Conservation (phyloP, 2,888 invertebrate genomes). For the Sarcophaga rosellei region DNA sequence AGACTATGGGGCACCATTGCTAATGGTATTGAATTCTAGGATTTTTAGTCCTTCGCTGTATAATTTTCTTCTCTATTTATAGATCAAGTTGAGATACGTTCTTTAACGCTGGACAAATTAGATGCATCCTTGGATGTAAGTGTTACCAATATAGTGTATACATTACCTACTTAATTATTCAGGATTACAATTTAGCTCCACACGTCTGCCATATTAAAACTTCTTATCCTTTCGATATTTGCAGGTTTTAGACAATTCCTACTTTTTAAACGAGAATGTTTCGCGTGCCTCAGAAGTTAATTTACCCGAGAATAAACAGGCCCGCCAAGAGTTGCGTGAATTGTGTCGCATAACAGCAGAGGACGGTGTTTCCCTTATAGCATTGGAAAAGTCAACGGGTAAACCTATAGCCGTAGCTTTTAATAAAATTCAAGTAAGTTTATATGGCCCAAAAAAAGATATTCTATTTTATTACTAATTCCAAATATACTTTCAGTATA, state of each 20-base stretch:
- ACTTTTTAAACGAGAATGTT: conserved; percentile 85
- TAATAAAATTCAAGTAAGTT: conserved; percentile 86
- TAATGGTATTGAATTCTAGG: conserved; percentile 35
- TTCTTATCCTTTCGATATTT: conserved; percentile 79
- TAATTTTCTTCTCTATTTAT: conserved; percentile 28
- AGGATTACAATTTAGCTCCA: background rate
- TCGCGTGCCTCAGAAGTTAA: conserved; percentile 83
- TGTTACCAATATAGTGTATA: conserved; percentile 53
- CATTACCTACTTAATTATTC: too few relatives aligned
- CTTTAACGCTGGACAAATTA: conserved; percentile 83
- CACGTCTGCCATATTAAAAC: background rate
- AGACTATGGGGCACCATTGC: conserved; percentile 64
- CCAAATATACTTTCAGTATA: conserved; percentile 68
- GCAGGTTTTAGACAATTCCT: conserved; percentile 79
- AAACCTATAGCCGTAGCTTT: conserved; percentile 85
- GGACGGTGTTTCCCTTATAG: conserved; percentile 86
- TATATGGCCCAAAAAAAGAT: background rate
- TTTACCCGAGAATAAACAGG: conserved; percentile 83
- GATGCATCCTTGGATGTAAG: conserved; percentile 84
- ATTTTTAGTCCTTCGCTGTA: conserved; percentile 25
- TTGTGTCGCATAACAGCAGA: conserved; percentile 84
- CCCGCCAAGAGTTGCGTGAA: conserved; percentile 84
- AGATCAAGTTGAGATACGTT: conserved; percentile 84
- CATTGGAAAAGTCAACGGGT: conserved; percentile 83
- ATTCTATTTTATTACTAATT: background rate